Evolutionary conservation across 2,797 vertebrate species (phyloP).

Genomic region (Notolabrus celidotus): DNA sequence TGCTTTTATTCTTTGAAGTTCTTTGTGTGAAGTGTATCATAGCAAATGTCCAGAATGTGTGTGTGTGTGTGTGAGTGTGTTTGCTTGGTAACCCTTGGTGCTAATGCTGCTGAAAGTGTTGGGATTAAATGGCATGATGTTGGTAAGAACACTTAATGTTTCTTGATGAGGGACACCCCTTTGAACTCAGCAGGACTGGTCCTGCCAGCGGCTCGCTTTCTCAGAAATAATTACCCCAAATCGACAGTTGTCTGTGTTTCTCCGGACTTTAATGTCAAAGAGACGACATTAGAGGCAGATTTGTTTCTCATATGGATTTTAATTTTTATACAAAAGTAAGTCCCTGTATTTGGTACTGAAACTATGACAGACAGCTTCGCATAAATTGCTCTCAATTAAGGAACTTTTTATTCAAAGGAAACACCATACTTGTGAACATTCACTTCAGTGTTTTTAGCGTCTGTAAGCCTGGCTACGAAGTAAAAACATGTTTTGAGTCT

Average conservation of each 20-base stretch:
- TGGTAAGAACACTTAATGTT: constrained; percentile 77
- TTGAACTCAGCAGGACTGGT: constrained; percentile 74
- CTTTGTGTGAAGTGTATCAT: constrained; percentile 53
- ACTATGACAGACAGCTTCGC: no score
- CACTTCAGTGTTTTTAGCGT: no score
- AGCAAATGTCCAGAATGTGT: constrained; percentile 49
- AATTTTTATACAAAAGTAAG: no score
- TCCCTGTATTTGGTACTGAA: no score
- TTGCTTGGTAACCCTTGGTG: constrained; percentile 74
- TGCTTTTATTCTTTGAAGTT: constrained; percentile 33
- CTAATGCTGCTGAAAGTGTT: constrained; percentile 69
- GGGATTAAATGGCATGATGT: constrained; percentile 81
- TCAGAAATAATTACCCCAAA: constrained; percentile 64
- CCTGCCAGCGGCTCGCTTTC: constrained; percentile 63
- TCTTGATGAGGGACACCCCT: constrained; percentile 81
- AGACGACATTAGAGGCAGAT: constrained; percentile 1
- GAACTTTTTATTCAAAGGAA: no score
- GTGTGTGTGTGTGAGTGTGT: constrained; percentile 63
- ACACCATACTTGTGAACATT: no score
- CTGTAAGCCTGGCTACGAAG: no score
- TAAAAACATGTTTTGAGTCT: no score
- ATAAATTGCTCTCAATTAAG: no score
- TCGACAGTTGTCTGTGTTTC: constrained; percentile 53
- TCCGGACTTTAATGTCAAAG: constrained; percentile 14
- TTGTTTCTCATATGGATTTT: no score